A percentile compares a stretch with the other conserved stretches of the same genome.
phyloP scores from a whole-genome alignment of 1,140 invertebrate genomes.

The Eurytemora carolleeae region DNA sequence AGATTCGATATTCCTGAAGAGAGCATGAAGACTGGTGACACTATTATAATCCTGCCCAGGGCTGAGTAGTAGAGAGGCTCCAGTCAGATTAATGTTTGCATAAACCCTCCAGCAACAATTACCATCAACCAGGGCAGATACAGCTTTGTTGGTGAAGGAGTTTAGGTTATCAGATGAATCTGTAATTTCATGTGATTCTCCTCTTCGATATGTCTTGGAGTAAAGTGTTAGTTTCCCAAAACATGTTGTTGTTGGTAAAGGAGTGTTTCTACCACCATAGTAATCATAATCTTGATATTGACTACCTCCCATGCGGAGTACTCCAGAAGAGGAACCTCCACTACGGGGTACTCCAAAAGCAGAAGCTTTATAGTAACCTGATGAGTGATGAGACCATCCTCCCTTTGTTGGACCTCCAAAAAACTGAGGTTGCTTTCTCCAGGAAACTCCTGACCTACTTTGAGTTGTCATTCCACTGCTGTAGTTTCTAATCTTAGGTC shows the following conservation, averaged over 20 bases:
- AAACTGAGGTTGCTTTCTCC: not conserved
- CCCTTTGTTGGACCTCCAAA: not conserved
- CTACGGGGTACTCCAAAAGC: not conserved
- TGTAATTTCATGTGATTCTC: not conserved
- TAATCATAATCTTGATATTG: not conserved
- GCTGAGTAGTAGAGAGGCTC: not conserved
- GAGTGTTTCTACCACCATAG: not conserved
- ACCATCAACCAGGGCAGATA: not conserved
- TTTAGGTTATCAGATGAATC: not conserved
- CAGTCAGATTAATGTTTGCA: not conserved
- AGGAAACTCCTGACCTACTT: not conserved
- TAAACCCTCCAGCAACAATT: conserved; percentile 6
- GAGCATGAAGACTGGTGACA: too few species aligned
- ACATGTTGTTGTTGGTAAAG: not conserved
- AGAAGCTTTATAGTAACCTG: not conserved
- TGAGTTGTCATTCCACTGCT: not conserved
- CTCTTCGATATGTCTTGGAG: not conserved
- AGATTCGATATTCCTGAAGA: too few species aligned
- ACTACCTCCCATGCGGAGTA: too few species aligned
- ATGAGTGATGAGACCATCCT: not conserved
- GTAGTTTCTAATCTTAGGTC: not conserved
- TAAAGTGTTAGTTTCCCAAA: conserved; percentile 1
- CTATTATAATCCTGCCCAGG: not conserved
- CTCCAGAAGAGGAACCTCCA: not conserved
- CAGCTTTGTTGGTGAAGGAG: not conserved